Conservation (phyloP, 2,113 vertebrate species). For the Macrotus californicus region DNA sequence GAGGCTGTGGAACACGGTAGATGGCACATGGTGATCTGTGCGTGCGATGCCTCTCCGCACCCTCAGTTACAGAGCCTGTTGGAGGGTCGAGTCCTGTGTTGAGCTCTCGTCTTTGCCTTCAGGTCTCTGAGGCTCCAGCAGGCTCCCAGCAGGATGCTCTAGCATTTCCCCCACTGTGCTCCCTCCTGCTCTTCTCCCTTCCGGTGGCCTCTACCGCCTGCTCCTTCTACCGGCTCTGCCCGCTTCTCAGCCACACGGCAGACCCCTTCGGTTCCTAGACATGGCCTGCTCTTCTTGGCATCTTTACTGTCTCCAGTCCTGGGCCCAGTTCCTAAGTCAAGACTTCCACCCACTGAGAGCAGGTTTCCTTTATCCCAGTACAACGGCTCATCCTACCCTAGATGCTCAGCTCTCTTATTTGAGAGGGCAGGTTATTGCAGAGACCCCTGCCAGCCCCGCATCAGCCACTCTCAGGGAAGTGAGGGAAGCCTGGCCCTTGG, state of each 20-base stretch:
- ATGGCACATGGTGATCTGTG: accelerated
- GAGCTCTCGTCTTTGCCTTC: not conserved
- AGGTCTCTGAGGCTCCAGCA: not conserved
- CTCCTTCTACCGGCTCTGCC: not conserved
- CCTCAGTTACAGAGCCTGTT: accelerated
- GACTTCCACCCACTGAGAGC: accelerated
- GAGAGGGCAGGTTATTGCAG: not conserved
- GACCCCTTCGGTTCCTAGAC: not conserved
- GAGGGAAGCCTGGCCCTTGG: not conserved
- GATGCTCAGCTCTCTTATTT: not conserved
- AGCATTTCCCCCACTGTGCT: accelerated
- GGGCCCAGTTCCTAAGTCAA: not conserved
- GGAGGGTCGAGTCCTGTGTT: not conserved
- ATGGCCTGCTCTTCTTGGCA: not conserved
- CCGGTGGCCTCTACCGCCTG: not conserved
- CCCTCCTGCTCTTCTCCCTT: not conserved
- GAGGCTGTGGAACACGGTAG: not conserved
- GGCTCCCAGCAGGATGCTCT: not conserved
- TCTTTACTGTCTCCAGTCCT: not conserved
- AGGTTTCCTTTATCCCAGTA: not conserved
- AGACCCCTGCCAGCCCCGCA: not conserved
- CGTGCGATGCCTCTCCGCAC: accelerated
- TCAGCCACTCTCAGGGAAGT: not conserved
- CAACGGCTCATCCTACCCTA: not conserved
- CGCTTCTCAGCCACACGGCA: accelerated